Evolutionary conservation across 2,113 vertebrate genomes (phyloP), one percentile per base, ranked within the genome.

Genomic region (Bagarius yarrelli): DNA sequence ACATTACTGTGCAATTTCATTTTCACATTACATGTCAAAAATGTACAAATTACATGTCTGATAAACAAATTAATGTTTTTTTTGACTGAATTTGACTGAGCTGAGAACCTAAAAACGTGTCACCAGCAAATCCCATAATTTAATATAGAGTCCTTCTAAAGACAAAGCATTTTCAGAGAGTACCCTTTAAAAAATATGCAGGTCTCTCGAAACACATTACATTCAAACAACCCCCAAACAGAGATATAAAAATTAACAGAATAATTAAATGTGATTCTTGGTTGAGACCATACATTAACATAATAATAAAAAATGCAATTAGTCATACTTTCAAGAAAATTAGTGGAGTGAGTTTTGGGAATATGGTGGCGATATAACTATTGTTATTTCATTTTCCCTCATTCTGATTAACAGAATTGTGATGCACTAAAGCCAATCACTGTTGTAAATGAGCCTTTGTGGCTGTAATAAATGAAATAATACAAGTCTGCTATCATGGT

Each of bases 251-350:
- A n/a, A n/a, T 80, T 87, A 87, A 89, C 67, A 61, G 69, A 88
- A 90, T 90, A 89, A 91, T 92, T 89, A 88, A 84, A 89, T 80
- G 77, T 83, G 78, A 83, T 86, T 86, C 67, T 75, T 81, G 86
- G 83, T 87, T 84, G 85, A 87, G 84, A 78, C 74, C 83, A 85
- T 30, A 72, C 71, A 91, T 93, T 90, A 89, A 77, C 90, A 92
- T 88, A 40, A 90, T 84, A 91, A 91, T 88, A 81, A 70, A 87
- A 30, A 91, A 89, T 91, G 86, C 88, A 92, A 92, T 93, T 92
- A 91, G 88, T 89, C 85, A 88, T 85, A 91, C 89, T 88, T 91
- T 83, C 80, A 87, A 88, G 83, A 88, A 74, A 77, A 78, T 52
- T 87, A 87, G 83, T 59, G 55, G 53, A 30, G 25, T 85, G 57